Evolutionary conservation across 1,140 invertebrate species (phyloP).

Genomic region (Pteromalus puparum): DNA sequence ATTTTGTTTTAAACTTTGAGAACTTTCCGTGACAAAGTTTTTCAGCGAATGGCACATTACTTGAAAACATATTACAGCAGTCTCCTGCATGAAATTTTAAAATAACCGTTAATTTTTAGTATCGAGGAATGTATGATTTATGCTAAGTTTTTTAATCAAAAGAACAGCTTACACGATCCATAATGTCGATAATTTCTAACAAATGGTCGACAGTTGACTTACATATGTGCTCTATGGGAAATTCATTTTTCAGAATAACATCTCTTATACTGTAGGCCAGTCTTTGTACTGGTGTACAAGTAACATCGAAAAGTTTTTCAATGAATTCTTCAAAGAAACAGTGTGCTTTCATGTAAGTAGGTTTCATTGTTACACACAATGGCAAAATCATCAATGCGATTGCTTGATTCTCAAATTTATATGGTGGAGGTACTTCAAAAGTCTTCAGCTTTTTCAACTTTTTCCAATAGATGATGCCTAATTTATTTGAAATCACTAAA

Average conservation of each 20-base stretch:
- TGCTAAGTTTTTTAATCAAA: not conserved
- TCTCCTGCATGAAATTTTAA: constrained; percentile 73
- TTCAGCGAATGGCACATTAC: constrained; percentile 81
- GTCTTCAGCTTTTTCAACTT: constrained; percentile 61
- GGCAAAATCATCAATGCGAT: constrained; percentile 79
- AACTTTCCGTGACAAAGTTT: constrained; percentile 70
- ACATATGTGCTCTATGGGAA: constrained; percentile 69
- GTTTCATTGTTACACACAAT: constrained; percentile 72
- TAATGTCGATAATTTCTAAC: constrained; percentile 76
- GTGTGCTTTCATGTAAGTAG: constrained; percentile 63
- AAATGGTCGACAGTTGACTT: constrained; percentile 72
- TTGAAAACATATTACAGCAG: constrained; percentile 84
- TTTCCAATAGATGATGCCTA: constrained; percentile 69
- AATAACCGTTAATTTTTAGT: not conserved
- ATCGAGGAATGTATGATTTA: constrained; percentile 14
- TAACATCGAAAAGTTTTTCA: constrained; percentile 79
- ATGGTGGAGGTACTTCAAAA: constrained; percentile 57
- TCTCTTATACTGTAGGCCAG: constrained; percentile 78
- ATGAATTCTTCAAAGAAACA: constrained; percentile 79
- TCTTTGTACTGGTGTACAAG: constrained; percentile 79
- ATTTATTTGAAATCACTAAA: constrained; percentile 65
- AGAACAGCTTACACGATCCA: constrained; percentile 78
- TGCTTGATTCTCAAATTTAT: constrained; percentile 74
- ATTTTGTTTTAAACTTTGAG: constrained; percentile 44
- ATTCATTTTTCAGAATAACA: constrained; percentile 65